Evolutionary conservation across 2,797 vertebrate genomes (phyloP).

Genomic region (Ispidina picta): DNA sequence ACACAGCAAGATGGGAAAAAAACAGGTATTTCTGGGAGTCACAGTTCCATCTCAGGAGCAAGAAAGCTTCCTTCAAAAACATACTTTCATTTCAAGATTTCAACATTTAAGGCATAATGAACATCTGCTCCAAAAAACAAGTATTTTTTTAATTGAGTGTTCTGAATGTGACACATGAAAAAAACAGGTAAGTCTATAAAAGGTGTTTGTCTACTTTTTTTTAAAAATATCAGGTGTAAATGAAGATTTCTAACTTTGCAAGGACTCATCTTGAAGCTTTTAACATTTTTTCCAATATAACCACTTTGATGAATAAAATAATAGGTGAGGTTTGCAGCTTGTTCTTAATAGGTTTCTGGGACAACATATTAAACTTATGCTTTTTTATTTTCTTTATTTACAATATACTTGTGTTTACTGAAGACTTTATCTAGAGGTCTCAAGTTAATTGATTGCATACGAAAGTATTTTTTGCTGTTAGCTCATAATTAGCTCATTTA

Average conservation of each 20-base stretch:
- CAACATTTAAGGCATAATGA: not conserved
- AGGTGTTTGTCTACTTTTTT: not conserved
- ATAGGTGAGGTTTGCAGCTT: not conserved
- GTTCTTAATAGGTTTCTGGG: not conserved
- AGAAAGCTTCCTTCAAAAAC: not conserved
- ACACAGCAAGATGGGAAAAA: not conserved
- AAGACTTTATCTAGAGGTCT: not conserved
- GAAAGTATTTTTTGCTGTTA: not conserved
- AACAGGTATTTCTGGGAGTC: not conserved
- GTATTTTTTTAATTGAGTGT: not conserved
- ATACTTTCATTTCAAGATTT: not conserved
- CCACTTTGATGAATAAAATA: not conserved
- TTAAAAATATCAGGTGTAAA: not conserved
- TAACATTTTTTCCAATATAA: not conserved
- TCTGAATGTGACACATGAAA: not conserved
- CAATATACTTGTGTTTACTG: not conserved
- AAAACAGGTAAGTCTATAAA: not conserved
- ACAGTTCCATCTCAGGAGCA: not conserved
- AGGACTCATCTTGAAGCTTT: not conserved
- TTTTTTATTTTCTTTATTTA: slow-evolving; percentile 11
- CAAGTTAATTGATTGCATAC: slow-evolving; percentile 1
- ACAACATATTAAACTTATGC: not conserved
- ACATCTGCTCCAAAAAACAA: not conserved
- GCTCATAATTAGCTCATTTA: not conserved
- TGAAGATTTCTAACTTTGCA: not conserved